Conservation (phyloP, 2,797 vertebrate genomes). For the Enteromius radiatus region DNA sequence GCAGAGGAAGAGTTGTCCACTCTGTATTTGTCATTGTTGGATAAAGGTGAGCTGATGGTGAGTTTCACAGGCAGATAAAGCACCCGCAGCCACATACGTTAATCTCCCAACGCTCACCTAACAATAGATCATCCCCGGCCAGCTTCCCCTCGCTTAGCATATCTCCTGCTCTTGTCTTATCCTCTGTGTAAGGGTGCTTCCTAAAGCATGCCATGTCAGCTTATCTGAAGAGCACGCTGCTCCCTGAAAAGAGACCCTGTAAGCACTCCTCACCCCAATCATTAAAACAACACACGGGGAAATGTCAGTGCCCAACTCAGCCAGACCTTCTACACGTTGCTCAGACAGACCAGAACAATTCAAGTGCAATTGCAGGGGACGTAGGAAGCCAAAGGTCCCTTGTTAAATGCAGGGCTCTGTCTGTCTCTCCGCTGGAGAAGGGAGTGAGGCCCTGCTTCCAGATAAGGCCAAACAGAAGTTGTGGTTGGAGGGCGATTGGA, state of each 20-base stretch:
- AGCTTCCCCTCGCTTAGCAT: conserved; percentile 46
- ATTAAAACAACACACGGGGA: conserved; percentile 67
- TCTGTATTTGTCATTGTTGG: conserved; percentile 47
- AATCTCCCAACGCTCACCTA: conserved; percentile 55
- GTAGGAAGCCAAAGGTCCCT: conserved; percentile 43
- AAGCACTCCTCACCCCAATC: conserved; percentile 59
- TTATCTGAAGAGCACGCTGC: conserved; percentile 63
- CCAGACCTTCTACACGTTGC: conserved; percentile 9
- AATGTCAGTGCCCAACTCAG: conserved; percentile 61
- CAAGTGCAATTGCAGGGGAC: conserved; percentile 33
- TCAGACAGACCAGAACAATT: conserved; percentile 43
- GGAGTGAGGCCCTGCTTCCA: conserved; percentile 13
- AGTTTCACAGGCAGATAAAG: conserved; percentile 55
- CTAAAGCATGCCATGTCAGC: conserved; percentile 60
- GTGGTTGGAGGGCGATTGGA: conserved; percentile 40
- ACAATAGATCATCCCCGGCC: conserved; percentile 56
- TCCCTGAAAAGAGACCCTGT: conserved; percentile 57
- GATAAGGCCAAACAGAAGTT: conserved; percentile 41
- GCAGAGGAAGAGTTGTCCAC: conserved; percentile 33
- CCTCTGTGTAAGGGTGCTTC: conserved; percentile 55
- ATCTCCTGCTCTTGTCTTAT: conserved; percentile 58
- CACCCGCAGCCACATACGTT: conserved; percentile 33
- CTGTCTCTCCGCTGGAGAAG: conserved; percentile 24
- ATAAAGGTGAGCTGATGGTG: conserved; percentile 48
- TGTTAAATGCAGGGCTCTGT: conserved; percentile 42